Conservation (phyloP, 64 coral and sea anemone species). For the Porites lutea region DNA sequence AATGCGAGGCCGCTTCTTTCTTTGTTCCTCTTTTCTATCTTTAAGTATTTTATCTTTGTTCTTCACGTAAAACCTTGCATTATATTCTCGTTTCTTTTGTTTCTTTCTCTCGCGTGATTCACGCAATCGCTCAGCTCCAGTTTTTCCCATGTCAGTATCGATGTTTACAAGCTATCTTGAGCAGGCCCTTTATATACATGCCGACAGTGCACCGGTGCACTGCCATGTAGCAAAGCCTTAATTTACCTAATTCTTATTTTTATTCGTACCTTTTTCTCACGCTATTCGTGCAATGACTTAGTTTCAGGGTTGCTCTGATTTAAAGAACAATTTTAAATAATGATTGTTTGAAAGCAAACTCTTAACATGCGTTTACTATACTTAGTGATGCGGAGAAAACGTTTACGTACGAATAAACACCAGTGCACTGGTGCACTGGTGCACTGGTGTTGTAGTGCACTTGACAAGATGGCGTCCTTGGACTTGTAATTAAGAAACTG, state of each 20-base stretch:
- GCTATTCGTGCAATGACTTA: too few relatives aligned
- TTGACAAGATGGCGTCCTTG: too few relatives aligned
- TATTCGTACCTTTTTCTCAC: too few relatives aligned
- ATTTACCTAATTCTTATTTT: too few relatives aligned
- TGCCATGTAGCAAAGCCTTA: neutral
- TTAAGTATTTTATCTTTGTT: slow-evolving; percentile 61
- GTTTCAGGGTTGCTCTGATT: too few relatives aligned
- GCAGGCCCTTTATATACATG: neutral
- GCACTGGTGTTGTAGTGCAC: neutral
- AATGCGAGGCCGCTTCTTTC: slow-evolving; percentile 35
- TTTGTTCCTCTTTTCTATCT: slow-evolving; percentile 58
- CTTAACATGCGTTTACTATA: too few relatives aligned
- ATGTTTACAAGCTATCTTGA: neutral
- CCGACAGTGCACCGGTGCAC: neutral
- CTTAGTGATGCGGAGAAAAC: too few relatives aligned
- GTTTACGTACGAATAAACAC: too few relatives aligned
- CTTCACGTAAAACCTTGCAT: slow-evolving; percentile 46
- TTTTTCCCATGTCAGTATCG: slow-evolving; percentile 26
- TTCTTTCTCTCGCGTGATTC: slow-evolving; percentile 58
- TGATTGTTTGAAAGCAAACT: too few relatives aligned
- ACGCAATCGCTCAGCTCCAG: slow-evolving; percentile 42
- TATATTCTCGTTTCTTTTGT: slow-evolving; percentile 38
- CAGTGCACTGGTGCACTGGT: neutral
- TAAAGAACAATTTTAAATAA: too few relatives aligned
- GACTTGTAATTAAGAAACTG: too few relatives aligned